Evolutionary conservation across 2,797 vertebrate species (phyloP), one percentile per base, ranked within the genome.

Genomic region (Acanthopagrus latus): DNA sequence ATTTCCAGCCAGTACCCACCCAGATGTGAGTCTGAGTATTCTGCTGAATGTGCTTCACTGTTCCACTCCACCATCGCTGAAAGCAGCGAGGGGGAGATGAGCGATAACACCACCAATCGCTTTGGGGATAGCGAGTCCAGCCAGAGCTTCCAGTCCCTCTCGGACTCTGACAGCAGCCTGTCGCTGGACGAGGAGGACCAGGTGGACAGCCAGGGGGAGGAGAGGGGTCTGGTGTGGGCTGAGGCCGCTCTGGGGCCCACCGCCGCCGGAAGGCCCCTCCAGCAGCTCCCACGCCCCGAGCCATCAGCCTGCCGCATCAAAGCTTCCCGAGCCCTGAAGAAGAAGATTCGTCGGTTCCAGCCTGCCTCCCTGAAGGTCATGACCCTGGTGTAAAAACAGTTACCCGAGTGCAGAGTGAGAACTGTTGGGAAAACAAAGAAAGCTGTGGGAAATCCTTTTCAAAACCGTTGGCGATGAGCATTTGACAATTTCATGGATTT

Each of bases 331-430:
- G 97, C 98, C 27, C 93, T 99, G 25, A 99, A 97, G 90, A 99
- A 97, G 89, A 99, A 97, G 91, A 98, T 99, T 63, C 95, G 98
- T 17, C 94, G 97, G 81, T 99, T 98, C 92, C 97, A 98, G n/a
- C 97, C 97, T 0, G 94, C 96, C 0, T 93, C 97, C 2, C 91
- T 99, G 82, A 98, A 97, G 92, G 96, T 99, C 91, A 99, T 99
- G 97, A 98, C 98, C 81, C 95, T 97, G 91, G 97, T 99, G 83
- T 98, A 94, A 94, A 25, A 67, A 57, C 69, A 20, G 13, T 48
- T 70, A 57, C 69, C 78, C 29, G 6, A 2, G 65, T 63, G 82
- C 72, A 82, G 63, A 74, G 72, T 16, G 41, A 79, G 25, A 78
- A 72, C 63, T 72, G 59, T 46, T 84, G 59, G 59, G 51, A 62